A percentile compares a stretch with the other conserved stretches of the same genome.
phyloP scores from a whole-genome alignment of 2,113 vertebrate species.

The Hyperopisus bebe region DNA sequence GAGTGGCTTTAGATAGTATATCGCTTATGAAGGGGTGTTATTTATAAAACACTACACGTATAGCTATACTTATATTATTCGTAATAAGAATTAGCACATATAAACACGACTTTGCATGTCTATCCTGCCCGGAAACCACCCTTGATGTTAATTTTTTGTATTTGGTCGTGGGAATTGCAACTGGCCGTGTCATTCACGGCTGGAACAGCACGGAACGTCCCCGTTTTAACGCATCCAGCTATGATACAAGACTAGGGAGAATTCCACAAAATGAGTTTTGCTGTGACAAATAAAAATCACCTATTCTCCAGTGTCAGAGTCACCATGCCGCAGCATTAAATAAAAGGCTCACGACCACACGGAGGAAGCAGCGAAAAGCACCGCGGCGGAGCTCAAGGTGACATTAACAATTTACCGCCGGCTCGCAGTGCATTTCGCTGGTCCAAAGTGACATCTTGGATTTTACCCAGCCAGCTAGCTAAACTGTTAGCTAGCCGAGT shows the following conservation, averaged over 20 bases:
- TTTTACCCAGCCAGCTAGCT: not conserved
- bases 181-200: not conserved
- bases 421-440: not conserved
- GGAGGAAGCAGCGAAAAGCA: not conserved
- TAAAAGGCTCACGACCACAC: not conserved
- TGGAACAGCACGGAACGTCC: not conserved
- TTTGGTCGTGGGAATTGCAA: not conserved
- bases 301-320: not conserved
- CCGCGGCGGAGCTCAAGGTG: constrained; percentile 58
- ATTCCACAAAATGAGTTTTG: not conserved
- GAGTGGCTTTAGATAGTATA: not conserved
- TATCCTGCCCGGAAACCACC: not conserved
- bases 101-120: not conserved
- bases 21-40: not conserved
- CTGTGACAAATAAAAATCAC: not conserved
- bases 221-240: not conserved
- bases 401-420: constrained; percentile 48
- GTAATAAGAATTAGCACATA: not conserved
- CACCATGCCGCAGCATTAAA: not conserved
- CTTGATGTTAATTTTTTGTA: not conserved
- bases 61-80: not conserved
- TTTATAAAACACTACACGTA: not conserved
- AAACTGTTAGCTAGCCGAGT: not conserved
- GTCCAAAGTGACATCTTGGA: constrained; percentile 1
- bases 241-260: not conserved